Percentiles rank a stretch among this genome's conserved stretches.
phyloP scores from a whole-genome alignment of 1,140 invertebrate species.

The Neodiprion fabricii region DNA sequence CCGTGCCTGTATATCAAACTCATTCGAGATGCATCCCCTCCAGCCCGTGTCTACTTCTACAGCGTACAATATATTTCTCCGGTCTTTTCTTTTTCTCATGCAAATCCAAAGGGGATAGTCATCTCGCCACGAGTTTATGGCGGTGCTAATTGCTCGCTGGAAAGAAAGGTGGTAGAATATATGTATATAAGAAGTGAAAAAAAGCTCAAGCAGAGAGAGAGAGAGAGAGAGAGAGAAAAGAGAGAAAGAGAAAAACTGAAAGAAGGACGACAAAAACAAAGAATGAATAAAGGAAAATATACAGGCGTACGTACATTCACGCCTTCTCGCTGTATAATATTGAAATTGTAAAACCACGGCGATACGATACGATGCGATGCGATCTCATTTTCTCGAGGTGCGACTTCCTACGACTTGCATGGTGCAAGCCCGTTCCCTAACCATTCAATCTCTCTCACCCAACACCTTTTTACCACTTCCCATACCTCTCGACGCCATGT shows the following conservation, averaged over 20 bases:
- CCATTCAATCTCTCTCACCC: too few relatives aligned
- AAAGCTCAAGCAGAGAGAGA: neutral
- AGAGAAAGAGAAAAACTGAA: conserved; percentile 7
- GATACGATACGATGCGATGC: neutral
- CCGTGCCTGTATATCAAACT: too few relatives aligned
- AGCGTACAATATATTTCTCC: too few relatives aligned
- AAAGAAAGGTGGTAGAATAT: conserved; percentile 44
- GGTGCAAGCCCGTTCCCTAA: too few relatives aligned
- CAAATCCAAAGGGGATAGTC: conserved; percentile 38
- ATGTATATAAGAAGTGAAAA: conserved; percentile 29
- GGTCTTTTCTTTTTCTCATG: conserved; percentile 23
- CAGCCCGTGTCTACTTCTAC: too few relatives aligned
- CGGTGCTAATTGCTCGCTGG: conserved; percentile 41
- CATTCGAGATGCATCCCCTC: too few relatives aligned
- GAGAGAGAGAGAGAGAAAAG: neutral
- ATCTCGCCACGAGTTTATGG: conserved; percentile 38
- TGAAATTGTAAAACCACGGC: conserved; percentile 12
- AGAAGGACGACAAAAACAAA: conserved; percentile 9
- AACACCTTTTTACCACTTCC: too few relatives aligned
- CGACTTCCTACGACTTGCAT: neutral
- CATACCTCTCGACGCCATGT: too few relatives aligned
- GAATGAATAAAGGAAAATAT: conserved; percentile 2
- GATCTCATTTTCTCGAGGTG: neutral
- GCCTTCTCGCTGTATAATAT: neutral
- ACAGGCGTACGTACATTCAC: neutral